Evolutionary conservation across 2,113 vertebrate species (phyloP).

Genomic region (Pandion haliaetus): DNA sequence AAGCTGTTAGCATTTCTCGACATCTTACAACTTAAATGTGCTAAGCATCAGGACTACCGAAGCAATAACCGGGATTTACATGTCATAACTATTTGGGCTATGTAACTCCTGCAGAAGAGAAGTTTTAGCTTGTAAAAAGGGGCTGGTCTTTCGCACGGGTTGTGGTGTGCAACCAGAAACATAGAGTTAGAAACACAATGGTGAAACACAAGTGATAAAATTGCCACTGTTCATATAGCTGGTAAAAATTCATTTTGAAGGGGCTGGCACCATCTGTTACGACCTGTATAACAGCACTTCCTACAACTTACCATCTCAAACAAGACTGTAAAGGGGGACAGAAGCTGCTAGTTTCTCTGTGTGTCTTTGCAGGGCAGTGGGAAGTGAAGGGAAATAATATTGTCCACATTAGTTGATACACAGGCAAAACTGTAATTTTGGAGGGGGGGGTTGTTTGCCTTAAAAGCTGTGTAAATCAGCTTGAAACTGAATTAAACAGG

Average conservation of each 20-base stretch:
- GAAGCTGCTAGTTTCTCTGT: neutral
- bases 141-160: neutral
- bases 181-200: neutral
- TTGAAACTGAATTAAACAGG: slow-evolving; percentile 72
- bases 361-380: neutral
- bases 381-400: slow-evolving; percentile 21
- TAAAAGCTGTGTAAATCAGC: slow-evolving; percentile 68
- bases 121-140: neutral
- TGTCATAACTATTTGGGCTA: neutral
- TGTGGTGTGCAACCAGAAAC: neutral
- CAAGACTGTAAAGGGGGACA: neutral
- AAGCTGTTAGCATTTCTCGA: neutral
- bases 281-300: neutral
- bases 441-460: slow-evolving; percentile 21
- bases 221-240: neutral
- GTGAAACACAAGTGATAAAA: neutral
- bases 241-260: neutral
- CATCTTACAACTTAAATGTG: neutral
- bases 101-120: neutral
- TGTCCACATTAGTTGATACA: neutral
- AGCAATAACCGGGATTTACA: neutral
- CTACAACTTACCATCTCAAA: neutral
- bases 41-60: neutral
- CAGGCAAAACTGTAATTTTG: slow-evolving; percentile 49
- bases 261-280: neutral